Base-by-base conservation (phyloP, 2,888 invertebrate species). In the Mylabris sibirica region DNA sequence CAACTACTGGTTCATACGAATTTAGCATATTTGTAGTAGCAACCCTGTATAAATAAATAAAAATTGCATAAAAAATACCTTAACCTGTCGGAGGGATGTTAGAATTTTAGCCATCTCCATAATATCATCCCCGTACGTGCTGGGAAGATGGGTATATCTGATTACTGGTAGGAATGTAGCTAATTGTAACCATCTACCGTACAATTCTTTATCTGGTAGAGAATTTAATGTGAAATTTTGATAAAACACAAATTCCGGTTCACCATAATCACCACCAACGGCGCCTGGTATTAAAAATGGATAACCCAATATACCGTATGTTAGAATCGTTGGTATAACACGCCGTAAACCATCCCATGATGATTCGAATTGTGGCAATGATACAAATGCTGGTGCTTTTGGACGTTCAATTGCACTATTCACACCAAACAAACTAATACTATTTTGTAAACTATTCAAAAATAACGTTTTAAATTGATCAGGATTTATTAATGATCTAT, bases 271-370 rank as follows among this genome's bases (percentile, higher is more conserved):
- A 0, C 97, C 98, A 0, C 98, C 98, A 0, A 98, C 95, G 4
- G 97, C 93, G 0, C 98, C 97, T 0, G 97, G 96, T 87, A 98
- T 91, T 59, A 97, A 89, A 78, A 97, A 97, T 0, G 97, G 97
- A 84, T 94, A 98, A 0, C 98, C 98, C 63, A 95, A 91, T 24
- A 97, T 89, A 0, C 97, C 97, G 75, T 97, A 93, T 0, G 93
- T 93, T 24, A 97, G 84, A 67, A 96, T 92, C 0, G 96, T 94
- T 0, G 97, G 96, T 76, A 98, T 93, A 0, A 98, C 91, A 9
- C 91, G 89, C 71, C 83, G 75, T 17, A 85, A 70, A 20, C 84
- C 95, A 63, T 91, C 91, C 98, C 98, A 98, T 0, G 93, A 91
- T 0, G 97, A 95, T 70, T 94, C 91, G 65, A 94, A 92, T 0